These are phyloP conservation scores for Spisula solida DNA, from an alignment of 2,888 invertebrate genomes.

Conservation along the genomic window DNA sequence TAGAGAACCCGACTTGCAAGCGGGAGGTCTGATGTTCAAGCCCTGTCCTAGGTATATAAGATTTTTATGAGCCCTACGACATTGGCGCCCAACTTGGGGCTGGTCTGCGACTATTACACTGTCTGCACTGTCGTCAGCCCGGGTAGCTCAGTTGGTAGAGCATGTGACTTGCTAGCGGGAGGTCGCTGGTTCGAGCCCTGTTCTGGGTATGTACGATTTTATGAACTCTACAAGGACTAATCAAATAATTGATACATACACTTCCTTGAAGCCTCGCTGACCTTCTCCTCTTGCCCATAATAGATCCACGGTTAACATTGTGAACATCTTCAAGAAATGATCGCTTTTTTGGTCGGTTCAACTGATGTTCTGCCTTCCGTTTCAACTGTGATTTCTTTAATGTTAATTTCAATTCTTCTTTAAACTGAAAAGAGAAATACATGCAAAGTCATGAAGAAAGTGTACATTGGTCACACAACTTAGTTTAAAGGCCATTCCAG, in stretches of 20 bases:
- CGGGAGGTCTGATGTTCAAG: too few relatives aligned
- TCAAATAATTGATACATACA: slow-evolving; percentile 36
- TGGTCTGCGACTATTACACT: too few relatives aligned
- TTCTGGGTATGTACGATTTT: too few relatives aligned
- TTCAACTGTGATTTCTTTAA: slow-evolving; percentile 60
- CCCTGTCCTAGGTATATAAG: too few relatives aligned
- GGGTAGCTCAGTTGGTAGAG: too few relatives aligned
- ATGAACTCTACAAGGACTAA: too few relatives aligned
- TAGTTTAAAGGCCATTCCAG: neutral
- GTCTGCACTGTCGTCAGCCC: too few relatives aligned
- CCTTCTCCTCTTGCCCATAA: slow-evolving; percentile 46
- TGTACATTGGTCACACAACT: neutral
- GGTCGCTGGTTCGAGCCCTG: too few relatives aligned
- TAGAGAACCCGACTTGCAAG: too few relatives aligned
- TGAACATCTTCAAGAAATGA: slow-evolving; percentile 48
- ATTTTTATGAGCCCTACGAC: too few relatives aligned
- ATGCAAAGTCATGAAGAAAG: neutral
- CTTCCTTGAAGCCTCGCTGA: slow-evolving; percentile 63
- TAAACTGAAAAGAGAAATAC: slow-evolving; percentile 53
- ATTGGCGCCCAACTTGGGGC: too few relatives aligned
- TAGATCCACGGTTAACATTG: slow-evolving; percentile 58
- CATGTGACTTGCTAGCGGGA: too few relatives aligned
- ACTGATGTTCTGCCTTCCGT: slow-evolving; percentile 57
- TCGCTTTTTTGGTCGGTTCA: slow-evolving; percentile 46
- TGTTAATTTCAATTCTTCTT: slow-evolving; percentile 41